phyloP scores from a whole-genome alignment of 1,140 invertebrate species.

The Dinoponera quadriceps region DNA sequence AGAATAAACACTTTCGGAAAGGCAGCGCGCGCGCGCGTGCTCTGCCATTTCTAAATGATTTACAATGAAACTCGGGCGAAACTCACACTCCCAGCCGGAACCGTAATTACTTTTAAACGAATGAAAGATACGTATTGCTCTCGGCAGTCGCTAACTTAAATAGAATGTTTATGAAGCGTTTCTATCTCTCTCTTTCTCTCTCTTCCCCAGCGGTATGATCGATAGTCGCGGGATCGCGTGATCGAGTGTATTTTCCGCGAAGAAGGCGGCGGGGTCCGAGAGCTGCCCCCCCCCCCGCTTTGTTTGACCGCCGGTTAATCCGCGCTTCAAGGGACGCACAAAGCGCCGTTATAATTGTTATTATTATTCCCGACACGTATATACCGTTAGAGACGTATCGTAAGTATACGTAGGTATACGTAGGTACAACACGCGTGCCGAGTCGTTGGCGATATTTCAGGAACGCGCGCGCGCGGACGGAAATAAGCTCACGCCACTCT shows the following conservation, averaged over 20 bases:
- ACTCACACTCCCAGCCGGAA: background rate
- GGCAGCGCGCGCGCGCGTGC: background rate
- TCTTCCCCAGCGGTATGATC: background rate
- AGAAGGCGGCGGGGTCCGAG: too few species aligned
- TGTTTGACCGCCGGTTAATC: too few species aligned
- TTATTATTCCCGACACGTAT: background rate
- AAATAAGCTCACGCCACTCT: background rate
- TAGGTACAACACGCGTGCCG: too few species aligned
- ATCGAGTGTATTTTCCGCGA: too few species aligned
- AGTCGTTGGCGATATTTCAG: background rate
- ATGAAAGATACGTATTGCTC: background rate
- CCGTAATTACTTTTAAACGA: background rate
- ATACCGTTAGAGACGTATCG: too few species aligned
- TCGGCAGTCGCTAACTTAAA: too few species aligned
- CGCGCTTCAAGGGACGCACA: background rate
- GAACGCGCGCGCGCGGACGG: background rate
- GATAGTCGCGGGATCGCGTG: background rate
- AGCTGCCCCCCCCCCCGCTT: too few species aligned
- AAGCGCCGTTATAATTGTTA: background rate
- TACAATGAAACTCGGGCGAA: background rate
- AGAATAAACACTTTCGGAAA: conserved; percentile 3
- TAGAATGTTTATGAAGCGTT: background rate
- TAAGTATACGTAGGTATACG: too few species aligned
- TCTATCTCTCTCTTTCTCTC: too few species aligned
- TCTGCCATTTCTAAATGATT: background rate